Base-by-base conservation (phyloP, 2,797 vertebrate genomes). In the Artibeus jamaicensis region DNA sequence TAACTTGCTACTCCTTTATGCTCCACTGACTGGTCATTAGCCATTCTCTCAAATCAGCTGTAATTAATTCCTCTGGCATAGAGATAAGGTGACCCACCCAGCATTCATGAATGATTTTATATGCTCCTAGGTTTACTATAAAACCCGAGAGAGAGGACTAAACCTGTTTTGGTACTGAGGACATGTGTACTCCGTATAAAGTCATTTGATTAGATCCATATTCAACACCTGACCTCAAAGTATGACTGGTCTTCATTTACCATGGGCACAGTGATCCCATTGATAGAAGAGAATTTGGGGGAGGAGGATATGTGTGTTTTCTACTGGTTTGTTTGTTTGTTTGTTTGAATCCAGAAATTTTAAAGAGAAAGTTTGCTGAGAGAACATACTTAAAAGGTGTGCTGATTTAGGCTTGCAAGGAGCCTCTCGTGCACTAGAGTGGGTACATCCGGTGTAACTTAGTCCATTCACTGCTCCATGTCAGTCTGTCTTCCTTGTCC, bases 21-120 rank as follows among this genome's bases (percentile, higher is more conserved):
- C 94, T 76, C 93, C 53, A 19, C 89, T 93, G 89, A 44, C 94
- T 97, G 78, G 81, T 97, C 92, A 86, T 96, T 97, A 97, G 95
- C 81, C 77, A 62, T 95, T 96, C 96, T 97, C 96, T 93, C 97
- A 89, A 92, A 97, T 97, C 96, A 96, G 94, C 96, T 97, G 97
- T 97, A 98, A 98, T 97, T 97, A 97, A 98, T 96, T 97, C 97
- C 4, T 74, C 93, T 96, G 91, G 96, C 96, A 90, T 9, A 86
- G 79, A 92, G 97, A 98, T 98, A 98, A 97, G 96, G 81, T 90
- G 96, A 97, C 96, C 97, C 71, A 76, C 95, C 92, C 87, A 96
- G 89, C 59, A 96, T 96, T 97, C 95, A 90, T 88, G 86, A 94
- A 95, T 59, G 93, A 90, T 93, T 97, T 93, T 95, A 42, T 96